phyloP scores from a whole-genome alignment of 2,888 invertebrate species.

The Himalopsyche kuldschensis region DNA sequence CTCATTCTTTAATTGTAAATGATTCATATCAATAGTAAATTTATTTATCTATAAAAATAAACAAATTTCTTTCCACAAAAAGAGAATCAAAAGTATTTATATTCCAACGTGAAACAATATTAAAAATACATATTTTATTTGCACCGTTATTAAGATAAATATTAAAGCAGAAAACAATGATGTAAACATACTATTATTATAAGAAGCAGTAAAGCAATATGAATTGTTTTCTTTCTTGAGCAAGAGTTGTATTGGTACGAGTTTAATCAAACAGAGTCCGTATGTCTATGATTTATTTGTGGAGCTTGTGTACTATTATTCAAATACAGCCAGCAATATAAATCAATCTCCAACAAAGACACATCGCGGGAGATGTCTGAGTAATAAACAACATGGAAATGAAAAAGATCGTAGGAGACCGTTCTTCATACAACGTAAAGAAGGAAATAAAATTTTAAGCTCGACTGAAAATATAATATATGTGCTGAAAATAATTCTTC shows the following conservation, averaged over 20 bases:
- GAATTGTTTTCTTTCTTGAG: slow-evolving; percentile 4
- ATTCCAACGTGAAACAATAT: too few species aligned
- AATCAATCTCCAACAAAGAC: slow-evolving; percentile 29
- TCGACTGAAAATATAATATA: not conserved
- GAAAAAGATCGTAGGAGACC: slow-evolving; percentile 9
- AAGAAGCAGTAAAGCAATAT: not conserved
- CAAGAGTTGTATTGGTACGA: slow-evolving; percentile 3
- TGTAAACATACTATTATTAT: not conserved
- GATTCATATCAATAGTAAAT: too few species aligned
- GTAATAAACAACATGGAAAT: slow-evolving; percentile 6
- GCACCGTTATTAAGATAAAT: too few species aligned
- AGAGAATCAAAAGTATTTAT: too few species aligned
- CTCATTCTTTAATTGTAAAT: too few species aligned
- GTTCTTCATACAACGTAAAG: not conserved
- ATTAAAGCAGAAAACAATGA: not conserved
- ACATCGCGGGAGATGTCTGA: slow-evolving; percentile 11
- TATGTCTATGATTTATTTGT: slow-evolving; percentile 30
- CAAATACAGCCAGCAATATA: slow-evolving; percentile 33
- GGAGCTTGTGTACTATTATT: slow-evolving; percentile 30
- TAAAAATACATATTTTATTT: too few species aligned
- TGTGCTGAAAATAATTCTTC: not conserved
- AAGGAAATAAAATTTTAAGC: not conserved
- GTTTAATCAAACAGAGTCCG: slow-evolving; percentile 33
- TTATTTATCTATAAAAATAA: too few species aligned
- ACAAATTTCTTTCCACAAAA: too few species aligned